Evolutionary conservation across 2,797 vertebrate species (phyloP).

Genomic region (Melanotaenia parkinsoni): DNA sequence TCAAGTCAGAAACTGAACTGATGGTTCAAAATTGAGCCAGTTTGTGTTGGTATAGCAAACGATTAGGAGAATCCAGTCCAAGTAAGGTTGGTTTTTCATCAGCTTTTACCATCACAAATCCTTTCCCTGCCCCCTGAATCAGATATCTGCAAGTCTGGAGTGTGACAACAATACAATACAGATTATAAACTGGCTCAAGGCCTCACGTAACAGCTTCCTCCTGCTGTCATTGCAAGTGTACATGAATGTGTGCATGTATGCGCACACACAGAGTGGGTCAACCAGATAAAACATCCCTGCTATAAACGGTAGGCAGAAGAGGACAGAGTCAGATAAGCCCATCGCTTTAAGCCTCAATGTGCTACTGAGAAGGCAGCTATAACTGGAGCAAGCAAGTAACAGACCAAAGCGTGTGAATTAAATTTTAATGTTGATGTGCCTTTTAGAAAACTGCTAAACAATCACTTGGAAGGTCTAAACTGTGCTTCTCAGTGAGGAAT

Average conservation of each 20-base stretch:
- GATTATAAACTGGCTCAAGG: constrained; percentile 54
- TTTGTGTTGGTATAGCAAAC: not conserved
- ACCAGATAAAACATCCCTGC: constrained; percentile 73
- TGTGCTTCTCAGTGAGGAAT: not conserved
- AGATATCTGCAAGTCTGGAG: constrained; percentile 40
- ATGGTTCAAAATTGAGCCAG: not conserved
- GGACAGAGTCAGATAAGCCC: constrained; percentile 75
- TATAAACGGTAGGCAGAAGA: constrained; percentile 71
- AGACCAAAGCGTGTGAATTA: constrained; percentile 7
- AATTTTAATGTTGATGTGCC: not conserved
- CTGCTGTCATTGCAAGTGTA: constrained; percentile 11
- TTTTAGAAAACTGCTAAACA: not conserved
- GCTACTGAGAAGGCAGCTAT: constrained; percentile 50
- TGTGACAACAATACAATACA: constrained; percentile 50
- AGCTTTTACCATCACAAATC: constrained; percentile 36
- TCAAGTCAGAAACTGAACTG: not conserved
- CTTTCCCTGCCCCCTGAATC: constrained; percentile 36
- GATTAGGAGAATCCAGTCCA: constrained; percentile 6
- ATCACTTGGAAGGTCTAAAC: not conserved
- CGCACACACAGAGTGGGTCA: constrained; percentile 66
- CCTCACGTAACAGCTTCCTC: constrained; percentile 43
- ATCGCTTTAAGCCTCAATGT: constrained; percentile 72
- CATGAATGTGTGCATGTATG: constrained; percentile 10
- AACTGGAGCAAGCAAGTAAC: constrained; percentile 27
- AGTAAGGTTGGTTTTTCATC: constrained; percentile 30